A percentile compares a stretch with the other conserved stretches of the same genome.
These are phyloP conservation scores for Lineus longissimus DNA, from an alignment of 1,140 invertebrate genomes.

Conservation along the genomic window DNA sequence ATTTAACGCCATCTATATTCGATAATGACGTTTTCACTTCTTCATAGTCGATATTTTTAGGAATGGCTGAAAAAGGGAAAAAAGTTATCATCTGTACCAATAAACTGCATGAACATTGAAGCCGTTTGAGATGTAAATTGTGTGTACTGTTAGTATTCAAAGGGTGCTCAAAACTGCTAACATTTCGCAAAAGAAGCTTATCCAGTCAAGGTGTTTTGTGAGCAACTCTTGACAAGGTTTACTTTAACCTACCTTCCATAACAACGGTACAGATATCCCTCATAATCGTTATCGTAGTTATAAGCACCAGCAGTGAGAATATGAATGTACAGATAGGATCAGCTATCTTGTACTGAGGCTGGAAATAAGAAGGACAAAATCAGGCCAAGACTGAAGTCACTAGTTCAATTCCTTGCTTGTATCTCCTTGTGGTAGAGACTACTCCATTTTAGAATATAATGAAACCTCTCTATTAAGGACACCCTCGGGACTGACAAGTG, in stretches of 20 bases:
- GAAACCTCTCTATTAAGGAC: too few relatives aligned
- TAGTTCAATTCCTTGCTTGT: too few relatives aligned
- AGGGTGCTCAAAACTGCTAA: too few relatives aligned
- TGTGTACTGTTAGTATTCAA: not conserved
- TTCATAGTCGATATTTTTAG: slow-evolving; percentile 30
- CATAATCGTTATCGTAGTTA: slow-evolving; percentile 91
- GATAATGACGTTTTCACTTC: slow-evolving; percentile 58
- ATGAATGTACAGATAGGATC: slow-evolving; percentile 99
- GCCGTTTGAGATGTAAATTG: not conserved
- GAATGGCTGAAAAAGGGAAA: slow-evolving; percentile 29
- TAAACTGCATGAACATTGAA: not conserved
- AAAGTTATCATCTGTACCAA: not conserved
- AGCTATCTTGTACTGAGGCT: slow-evolving; percentile 70
- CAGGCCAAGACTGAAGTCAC: too few relatives aligned
- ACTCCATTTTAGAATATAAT: too few relatives aligned
- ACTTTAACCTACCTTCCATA: slow-evolving; percentile 75
- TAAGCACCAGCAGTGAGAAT: slow-evolving; percentile 91
- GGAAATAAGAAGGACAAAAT: too few relatives aligned
- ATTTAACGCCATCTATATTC: slow-evolving; percentile 79
- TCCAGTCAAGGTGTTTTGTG: too few relatives aligned
- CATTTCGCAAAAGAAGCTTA: too few relatives aligned
- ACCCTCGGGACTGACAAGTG: too few relatives aligned
- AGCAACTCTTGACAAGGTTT: not conserved
- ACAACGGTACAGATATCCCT: slow-evolving; percentile 86
- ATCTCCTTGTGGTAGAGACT: too few relatives aligned